Base-by-base conservation (phyloP, 2,113 vertebrate genomes). In the Sturnira hondurensis region DNA sequence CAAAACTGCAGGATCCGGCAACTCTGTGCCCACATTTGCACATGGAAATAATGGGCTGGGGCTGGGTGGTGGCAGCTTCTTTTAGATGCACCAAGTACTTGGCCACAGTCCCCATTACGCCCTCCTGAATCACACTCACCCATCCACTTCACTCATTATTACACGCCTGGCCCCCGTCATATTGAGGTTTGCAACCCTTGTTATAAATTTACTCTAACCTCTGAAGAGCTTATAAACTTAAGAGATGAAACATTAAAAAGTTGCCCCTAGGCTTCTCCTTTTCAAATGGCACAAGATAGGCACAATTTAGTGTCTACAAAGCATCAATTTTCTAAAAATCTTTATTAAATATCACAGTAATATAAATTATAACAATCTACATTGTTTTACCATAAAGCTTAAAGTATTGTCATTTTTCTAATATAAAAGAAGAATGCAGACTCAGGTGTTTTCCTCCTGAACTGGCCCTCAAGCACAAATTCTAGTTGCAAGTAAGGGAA, bases 401-500 rank as follows among this genome's bases (percentile, higher is more conserved):
- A 77, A 84, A 65, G 22, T 50, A 22, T 6, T 83, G 73, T 50
- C 17, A 36, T 52, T 73, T 73, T 58, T 74, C 65, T 84, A 56
- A 70, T 28, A 5, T 88, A 92, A 80, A 76, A 81, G 67, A 63
- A 91, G 89, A 63, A 71, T 43, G 17, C 26, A 86, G 82, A 58
- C n/a, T 83, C 71, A 73, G n/a, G 54, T 61, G 33, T 17, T 95
- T 84, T 78, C 73, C 63, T 67, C 50, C 68, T 70, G 41, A 91
- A 74, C 13, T 70, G 68, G 74, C 52, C 38, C 58, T 90, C 38
- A 73, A 86, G n/a, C 67, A 96, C 54, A 83, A 63, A 94, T 84
- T 93, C 71, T 86, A 95, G 13, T 54, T 90, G 58, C 38, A 92
- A 92, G 45, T 67, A 86, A 86, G 13, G 56, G 41, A 86, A 86